Evolutionary conservation across 2,113 vertebrate species (phyloP).

Genomic region (Nothocercus nigrocapillus): DNA sequence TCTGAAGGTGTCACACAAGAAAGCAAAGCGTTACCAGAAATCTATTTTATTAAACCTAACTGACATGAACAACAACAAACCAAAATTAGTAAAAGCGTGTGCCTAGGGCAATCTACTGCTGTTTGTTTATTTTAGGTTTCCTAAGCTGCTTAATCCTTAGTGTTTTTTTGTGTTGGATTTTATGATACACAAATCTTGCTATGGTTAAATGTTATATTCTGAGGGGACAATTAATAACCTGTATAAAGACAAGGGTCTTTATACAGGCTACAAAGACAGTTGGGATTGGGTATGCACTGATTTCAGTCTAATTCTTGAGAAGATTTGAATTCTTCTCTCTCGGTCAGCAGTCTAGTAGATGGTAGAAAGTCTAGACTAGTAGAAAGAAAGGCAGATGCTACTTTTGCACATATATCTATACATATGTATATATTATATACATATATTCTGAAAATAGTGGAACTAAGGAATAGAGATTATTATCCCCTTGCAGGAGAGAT

Average conservation of each 20-base stretch:
- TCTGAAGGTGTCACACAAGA: constrained; percentile 14
- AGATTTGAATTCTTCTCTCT: neutral
- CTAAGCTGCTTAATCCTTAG: constrained; percentile 5
- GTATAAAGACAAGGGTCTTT: neutral
- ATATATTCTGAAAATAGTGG: neutral
- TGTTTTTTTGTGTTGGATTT: neutral
- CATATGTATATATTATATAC: no score
- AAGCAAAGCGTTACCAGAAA: constrained; percentile 40
- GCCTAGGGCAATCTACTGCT: constrained; percentile 34
- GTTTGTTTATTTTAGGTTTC: constrained; percentile 35
- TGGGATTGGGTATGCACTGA: fast-evolving
- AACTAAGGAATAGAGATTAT: neutral
- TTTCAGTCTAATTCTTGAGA: neutral
- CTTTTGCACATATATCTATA: neutral
- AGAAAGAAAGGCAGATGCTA: neutral
- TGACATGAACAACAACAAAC: constrained; percentile 51
- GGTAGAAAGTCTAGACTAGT: no score
- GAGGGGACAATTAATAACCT: neutral
- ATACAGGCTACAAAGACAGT: no score
- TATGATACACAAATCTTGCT: neutral
- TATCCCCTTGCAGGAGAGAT: neutral
- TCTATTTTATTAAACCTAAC: constrained; percentile 30
- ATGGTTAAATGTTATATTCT: neutral
- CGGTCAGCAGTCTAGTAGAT: neutral
- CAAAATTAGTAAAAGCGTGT: constrained; percentile 52